These are phyloP conservation scores for Molorchus minor DNA, from an alignment of 2,888 invertebrate genomes.

Conservation along the genomic window DNA sequence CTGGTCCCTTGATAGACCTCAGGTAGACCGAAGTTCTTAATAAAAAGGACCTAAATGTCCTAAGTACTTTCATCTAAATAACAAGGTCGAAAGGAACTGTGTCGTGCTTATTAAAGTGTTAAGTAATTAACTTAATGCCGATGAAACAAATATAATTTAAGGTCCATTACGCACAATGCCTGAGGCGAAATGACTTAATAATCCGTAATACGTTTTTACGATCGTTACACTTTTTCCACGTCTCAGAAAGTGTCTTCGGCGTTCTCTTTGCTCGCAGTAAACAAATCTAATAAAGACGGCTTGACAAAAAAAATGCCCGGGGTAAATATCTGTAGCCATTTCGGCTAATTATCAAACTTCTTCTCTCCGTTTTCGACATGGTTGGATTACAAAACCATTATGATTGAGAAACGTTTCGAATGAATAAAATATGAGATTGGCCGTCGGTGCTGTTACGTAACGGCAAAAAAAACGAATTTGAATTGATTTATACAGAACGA, in stretches of 20 bases:
- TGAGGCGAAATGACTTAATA: not conserved
- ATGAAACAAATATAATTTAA: too few relatives aligned
- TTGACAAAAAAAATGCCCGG: not conserved
- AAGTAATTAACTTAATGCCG: too few relatives aligned
- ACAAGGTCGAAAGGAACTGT: too few relatives aligned
- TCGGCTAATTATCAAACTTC: not conserved
- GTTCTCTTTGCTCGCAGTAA: not conserved
- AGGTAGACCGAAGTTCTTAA: too few relatives aligned
- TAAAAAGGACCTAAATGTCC: too few relatives aligned
- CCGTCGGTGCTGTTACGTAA: not conserved
- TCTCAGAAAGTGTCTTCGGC: not conserved
- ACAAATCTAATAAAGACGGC: not conserved
- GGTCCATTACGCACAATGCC: not conserved
- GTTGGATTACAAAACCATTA: not conserved
- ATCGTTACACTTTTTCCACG: not conserved
- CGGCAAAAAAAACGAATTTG: not conserved
- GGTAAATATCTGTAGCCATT: not conserved
- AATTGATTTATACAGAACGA: not conserved
- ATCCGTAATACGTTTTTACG: not conserved
- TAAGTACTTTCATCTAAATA: too few relatives aligned
- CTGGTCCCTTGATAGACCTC: too few relatives aligned
- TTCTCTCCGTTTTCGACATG: not conserved
- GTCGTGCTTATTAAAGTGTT: too few relatives aligned
- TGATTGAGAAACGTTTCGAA: not conserved
- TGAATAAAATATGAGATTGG: not conserved